Conservation (phyloP, 2,113 vertebrate species). For the Murina feae region DNA sequence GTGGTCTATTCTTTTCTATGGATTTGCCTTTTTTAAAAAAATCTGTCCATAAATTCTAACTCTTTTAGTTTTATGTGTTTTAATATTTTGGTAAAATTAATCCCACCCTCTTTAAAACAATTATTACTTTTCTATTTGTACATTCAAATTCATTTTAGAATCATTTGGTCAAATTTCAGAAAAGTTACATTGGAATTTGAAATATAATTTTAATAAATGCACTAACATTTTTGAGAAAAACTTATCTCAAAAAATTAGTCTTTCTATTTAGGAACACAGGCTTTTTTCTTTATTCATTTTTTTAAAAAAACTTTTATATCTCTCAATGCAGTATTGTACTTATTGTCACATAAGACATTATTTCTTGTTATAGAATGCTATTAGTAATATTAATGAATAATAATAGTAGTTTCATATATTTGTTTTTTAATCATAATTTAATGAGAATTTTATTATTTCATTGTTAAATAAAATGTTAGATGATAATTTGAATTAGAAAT, state of each 20-base stretch:
- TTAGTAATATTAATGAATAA: not conserved
- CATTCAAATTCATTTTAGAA: constrained; percentile 28
- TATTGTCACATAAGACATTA: not conserved
- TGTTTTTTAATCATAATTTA: not conserved
- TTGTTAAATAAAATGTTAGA: constrained; percentile 17
- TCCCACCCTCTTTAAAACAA: not conserved
- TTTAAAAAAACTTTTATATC: not conserved
- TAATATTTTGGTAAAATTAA: constrained; percentile 14
- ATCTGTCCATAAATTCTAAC: not conserved
- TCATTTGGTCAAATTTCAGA: not conserved
- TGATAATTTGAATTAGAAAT: not conserved
- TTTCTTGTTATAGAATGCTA: not conserved
- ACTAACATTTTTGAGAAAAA: not conserved
- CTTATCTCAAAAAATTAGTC: not conserved
- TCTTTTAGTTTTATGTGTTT: constrained; percentile 5
- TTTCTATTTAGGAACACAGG: not conserved
- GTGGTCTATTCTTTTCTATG: not conserved
- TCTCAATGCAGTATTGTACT: not conserved
- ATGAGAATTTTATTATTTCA: constrained; percentile 4
- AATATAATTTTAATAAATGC: constrained; percentile 14
- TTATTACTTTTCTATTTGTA: not conserved
- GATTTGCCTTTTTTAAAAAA: not conserved
- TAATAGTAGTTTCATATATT: not conserved
- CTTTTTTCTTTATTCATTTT: not conserved
- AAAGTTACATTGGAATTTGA: not conserved